phyloP scores from a whole-genome alignment of 2,888 invertebrate species.

The Sarcophaga caerulescens region DNA sequence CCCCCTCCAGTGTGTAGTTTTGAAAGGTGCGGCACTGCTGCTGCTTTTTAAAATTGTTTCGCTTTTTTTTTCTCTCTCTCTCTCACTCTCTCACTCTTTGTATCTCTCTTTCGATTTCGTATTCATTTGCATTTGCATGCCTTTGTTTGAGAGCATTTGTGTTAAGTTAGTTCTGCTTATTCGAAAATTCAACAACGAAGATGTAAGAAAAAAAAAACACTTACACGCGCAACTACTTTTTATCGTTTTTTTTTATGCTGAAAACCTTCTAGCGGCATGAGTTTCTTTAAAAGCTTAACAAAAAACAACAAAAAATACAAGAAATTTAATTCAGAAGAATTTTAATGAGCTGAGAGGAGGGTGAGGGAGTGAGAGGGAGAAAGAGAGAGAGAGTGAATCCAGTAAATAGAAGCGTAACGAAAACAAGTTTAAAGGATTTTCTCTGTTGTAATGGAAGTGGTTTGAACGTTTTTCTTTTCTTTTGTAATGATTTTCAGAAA shows the following conservation, averaged over 20 bases:
- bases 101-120: neutral
- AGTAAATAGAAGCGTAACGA: too few relatives aligned
- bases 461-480: neutral
- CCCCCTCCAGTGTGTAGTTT: constrained; percentile 59
- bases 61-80: neutral
- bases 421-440: neutral
- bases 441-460: neutral
- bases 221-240: constrained; percentile 59
- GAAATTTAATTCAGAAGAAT: neutral
- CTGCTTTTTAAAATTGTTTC: constrained; percentile 53
- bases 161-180: neutral
- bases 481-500: too few relatives aligned
- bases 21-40: constrained; percentile 61
- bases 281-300: constrained; percentile 4
- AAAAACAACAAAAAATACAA: neutral
- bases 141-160: neutral
- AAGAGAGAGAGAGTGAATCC: too few relatives aligned
- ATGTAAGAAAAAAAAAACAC: constrained; percentile 16
- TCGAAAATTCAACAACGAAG: neutral
- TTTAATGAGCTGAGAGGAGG: neutral
- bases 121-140: neutral
- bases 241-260: constrained; percentile 7
- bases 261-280: constrained; percentile 32
- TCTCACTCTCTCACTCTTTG: neutral
- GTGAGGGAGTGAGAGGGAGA: too few relatives aligned